Percentiles rank a stretch among this genome's conserved stretches.
phyloP scores from a whole-genome alignment of 2,888 invertebrate genomes.

The Pyrgus malvae region DNA sequence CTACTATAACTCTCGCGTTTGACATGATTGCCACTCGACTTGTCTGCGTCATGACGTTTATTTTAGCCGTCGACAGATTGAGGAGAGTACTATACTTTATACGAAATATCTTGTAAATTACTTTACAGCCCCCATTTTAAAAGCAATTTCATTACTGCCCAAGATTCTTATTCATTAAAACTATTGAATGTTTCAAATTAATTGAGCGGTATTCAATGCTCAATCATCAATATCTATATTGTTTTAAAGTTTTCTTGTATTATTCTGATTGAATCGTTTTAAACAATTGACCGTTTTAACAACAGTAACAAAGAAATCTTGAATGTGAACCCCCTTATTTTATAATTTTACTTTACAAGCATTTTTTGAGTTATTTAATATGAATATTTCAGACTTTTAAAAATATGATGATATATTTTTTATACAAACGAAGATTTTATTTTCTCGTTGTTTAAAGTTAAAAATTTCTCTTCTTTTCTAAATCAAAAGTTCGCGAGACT shows the following conservation, averaged over 20 bases:
- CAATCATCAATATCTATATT: too few species aligned
- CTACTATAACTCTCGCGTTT: slow-evolving; percentile 24
- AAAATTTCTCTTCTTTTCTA: slow-evolving; percentile 5
- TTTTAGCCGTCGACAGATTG: slow-evolving; percentile 2
- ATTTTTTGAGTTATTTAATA: too few species aligned
- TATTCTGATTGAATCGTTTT: too few species aligned
- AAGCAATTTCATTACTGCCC: neutral
- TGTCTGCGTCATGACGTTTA: slow-evolving; percentile 17
- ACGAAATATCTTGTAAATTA: neutral
- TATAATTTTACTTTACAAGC: too few species aligned
- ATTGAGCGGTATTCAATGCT: too few species aligned
- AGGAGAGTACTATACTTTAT: neutral
- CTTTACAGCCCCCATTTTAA: neutral
- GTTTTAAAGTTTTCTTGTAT: slow-evolving; percentile 15
- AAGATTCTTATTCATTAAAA: neutral
- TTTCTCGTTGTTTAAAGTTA: too few species aligned
- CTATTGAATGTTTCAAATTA: neutral
- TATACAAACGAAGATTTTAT: too few species aligned
- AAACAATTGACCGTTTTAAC: too few species aligned
- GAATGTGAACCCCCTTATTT: too few species aligned
- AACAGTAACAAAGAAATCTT: too few species aligned
- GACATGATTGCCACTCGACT: slow-evolving; percentile 12
- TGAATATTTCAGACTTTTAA: too few species aligned
- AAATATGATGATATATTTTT: too few species aligned
- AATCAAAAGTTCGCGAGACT: slow-evolving; percentile 30